These are phyloP conservation scores for Eclectus roratus DNA, from an alignment of 2,113 vertebrate genomes.

Conservation along the genomic window DNA sequence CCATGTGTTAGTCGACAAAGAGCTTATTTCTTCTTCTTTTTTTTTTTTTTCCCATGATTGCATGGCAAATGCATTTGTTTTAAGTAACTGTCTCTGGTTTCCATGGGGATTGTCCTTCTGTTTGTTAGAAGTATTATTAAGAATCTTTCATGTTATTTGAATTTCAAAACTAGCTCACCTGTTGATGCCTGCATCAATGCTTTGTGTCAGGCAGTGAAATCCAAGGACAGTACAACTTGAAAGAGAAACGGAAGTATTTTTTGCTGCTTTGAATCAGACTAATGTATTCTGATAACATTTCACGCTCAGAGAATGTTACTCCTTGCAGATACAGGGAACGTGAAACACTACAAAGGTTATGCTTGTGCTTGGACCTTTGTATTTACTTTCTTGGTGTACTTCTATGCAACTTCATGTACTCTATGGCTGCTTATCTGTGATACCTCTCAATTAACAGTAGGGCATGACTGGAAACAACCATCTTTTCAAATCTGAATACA, in stretches of 20 bases:
- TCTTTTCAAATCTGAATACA: neutral
- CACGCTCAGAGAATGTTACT: neutral
- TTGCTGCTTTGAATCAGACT: neutral
- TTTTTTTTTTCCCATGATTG: neutral
- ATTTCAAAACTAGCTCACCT: neutral
- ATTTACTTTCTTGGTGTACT: neutral
- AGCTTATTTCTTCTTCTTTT: neutral
- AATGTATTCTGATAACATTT: neutral
- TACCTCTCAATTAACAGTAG: neutral
- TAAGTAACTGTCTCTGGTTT: neutral
- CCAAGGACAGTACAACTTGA: neutral
- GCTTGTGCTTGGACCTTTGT: neutral
- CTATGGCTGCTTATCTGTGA: neutral
- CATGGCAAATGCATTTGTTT: constrained; percentile 9
- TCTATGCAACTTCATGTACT: neutral
- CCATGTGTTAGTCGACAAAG: neutral
- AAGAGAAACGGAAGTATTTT: neutral
- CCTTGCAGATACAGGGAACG: neutral
- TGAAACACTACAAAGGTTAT: neutral
- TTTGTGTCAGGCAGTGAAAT: neutral
- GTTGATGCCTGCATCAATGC: neutral
- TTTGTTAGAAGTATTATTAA: constrained; percentile 15
- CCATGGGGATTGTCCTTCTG: neutral
- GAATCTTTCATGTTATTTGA: neutral
- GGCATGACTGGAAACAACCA: neutral